Conservation (phyloP, 2,888 invertebrate species). For the Microplitis manilae region DNA sequence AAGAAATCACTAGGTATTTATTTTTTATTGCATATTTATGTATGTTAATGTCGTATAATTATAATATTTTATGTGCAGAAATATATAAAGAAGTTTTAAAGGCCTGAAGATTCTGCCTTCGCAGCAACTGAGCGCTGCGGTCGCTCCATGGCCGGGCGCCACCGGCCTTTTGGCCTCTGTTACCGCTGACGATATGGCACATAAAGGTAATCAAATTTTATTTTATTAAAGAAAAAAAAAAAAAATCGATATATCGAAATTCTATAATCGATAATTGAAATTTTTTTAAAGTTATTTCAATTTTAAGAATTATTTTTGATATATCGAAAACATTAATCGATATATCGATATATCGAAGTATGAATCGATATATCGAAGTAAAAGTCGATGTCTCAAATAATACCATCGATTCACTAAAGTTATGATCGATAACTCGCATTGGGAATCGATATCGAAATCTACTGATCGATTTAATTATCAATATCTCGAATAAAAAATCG, state of each 20-base stretch:
- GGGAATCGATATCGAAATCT: too few relatives aligned
- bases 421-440: too few relatives aligned
- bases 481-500: too few relatives aligned
- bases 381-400: too few relatives aligned
- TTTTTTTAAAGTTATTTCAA: too few relatives aligned
- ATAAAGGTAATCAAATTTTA: slow-evolving; percentile 81
- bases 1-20: slow-evolving; percentile 11
- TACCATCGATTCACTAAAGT: too few relatives aligned
- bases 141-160: slow-evolving; percentile 88
- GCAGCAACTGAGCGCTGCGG: slow-evolving; percentile 84
- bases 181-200: slow-evolving; percentile 87
- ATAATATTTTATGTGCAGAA: slow-evolving; percentile 36
- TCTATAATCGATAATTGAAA: too few relatives aligned
- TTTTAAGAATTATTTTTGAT: too few relatives aligned
- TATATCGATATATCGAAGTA: too few relatives aligned
- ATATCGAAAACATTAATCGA: too few relatives aligned
- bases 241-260: neutral
- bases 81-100: slow-evolving; percentile 66
- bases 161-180: slow-evolving; percentile 74
- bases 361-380: too few relatives aligned
- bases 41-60: slow-evolving; percentile 44
- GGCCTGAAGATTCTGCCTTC: slow-evolving; percentile 81
- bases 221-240: slow-evolving; percentile 37
- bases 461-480: too few relatives aligned
- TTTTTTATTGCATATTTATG: slow-evolving; percentile 8